Base-by-base conservation (phyloP, 2,797 vertebrate genomes). In the Neostethus bicornis region DNA sequence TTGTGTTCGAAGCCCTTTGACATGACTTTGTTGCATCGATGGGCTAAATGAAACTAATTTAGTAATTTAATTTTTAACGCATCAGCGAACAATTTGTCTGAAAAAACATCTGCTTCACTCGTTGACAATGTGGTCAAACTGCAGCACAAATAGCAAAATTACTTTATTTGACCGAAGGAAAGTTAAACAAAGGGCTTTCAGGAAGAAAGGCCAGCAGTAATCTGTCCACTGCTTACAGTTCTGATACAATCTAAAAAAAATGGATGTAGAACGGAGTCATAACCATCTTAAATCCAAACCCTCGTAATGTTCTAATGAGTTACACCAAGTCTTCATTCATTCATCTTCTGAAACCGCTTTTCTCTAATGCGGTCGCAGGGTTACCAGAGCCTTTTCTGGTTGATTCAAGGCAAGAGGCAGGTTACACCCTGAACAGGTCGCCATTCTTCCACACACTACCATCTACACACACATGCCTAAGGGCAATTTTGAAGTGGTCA, bases 181-280 rank as follows among this genome's bases (percentile, higher is more conserved):
- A 51, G 50, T 48, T 49, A 48, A 73, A 66, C 23, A 17, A 55
- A 8, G 25, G 7, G 9, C 11, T 7, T 25, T 19, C 37, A 47
- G 45, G 74, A 59, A 59, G 49, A 56, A 65, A 80, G n/a, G n/a
- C n/a, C n/a, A n/a, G 57, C 45, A 10, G 70, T 24, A 34, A 81
- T 74, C 56, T 63, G 39, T 44, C 41, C 44, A 11, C 62, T 46
- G 51, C 69, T 64, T 61, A 64, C 43, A 56, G 39, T 70, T 79
- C 82, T 84, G 77, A 87, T 75, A 86, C 77, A 65, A 75, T 42
- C 37, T 64, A 73, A 78, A 82, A 54, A 44, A 56, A 65, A 39
- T 58, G 62, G 66, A 51, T 42, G 70, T 63, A 77, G 72, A 83
- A 65, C 65, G 69, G 74, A 86, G 80, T 79, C 80, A 85, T n/a